These are phyloP conservation scores for Ammospiza caudacuta DNA, from an alignment of 2,113 vertebrate genomes.

Conservation along the genomic window DNA sequence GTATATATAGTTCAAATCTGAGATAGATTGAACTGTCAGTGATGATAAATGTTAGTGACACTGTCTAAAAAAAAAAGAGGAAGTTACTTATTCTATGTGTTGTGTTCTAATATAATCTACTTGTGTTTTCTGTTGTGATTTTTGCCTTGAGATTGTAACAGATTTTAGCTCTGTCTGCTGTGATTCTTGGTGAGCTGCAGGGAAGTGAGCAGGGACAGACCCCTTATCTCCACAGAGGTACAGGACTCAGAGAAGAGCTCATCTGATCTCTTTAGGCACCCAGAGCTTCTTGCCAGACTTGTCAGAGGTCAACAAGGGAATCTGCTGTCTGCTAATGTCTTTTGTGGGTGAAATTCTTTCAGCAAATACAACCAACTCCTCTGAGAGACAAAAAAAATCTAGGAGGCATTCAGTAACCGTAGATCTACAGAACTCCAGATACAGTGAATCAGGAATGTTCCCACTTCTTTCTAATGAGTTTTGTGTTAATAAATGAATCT, in stretches of 20 bases:
- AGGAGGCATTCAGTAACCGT: not conserved
- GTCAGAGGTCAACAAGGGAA: not conserved
- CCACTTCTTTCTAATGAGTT: not conserved
- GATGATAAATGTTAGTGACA: not conserved
- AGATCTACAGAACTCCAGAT: not conserved
- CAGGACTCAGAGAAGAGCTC: not conserved
- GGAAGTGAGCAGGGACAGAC: not conserved
- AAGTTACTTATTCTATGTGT: not conserved
- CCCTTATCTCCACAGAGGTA: not conserved
- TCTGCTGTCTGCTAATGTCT: not conserved
- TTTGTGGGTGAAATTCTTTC: not conserved
- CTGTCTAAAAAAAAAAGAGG: not conserved
- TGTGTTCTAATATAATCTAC: not conserved
- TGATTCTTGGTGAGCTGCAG: not conserved
- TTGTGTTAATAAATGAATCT: not conserved
- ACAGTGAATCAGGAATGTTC: not conserved
- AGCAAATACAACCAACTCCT: not conserved
- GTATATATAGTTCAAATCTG: not conserved
- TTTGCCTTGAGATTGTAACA: fast-evolving
- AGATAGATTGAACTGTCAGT: not conserved
- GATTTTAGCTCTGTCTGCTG: not conserved
- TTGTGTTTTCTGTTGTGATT: not conserved
- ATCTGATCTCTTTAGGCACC: not conserved
- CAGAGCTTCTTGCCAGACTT: not conserved
- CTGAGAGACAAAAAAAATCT: not conserved